phyloP scores from a whole-genome alignment of 2,113 vertebrate species.

The Apodemus speciosus region DNA sequence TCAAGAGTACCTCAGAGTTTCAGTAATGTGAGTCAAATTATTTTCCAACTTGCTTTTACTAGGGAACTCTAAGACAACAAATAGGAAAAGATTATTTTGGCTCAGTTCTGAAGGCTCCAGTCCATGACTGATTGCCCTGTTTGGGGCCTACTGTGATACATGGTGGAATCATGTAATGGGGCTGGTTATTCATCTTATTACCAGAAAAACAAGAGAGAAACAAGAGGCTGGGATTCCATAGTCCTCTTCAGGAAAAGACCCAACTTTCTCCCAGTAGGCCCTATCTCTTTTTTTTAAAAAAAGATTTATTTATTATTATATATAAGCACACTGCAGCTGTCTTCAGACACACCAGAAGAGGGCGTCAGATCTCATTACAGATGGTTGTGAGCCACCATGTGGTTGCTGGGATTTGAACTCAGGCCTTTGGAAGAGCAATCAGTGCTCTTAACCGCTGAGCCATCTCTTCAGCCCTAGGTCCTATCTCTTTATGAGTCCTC shows the following conservation, averaged over 20 bases:
- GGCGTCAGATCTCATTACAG: no score
- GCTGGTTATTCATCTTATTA: background rate
- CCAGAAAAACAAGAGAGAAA: background rate
- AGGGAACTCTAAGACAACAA: background rate
- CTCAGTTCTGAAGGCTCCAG: background rate
- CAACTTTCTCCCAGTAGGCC: background rate
- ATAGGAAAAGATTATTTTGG: background rate
- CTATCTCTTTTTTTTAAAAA: no score
- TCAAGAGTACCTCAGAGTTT: background rate
- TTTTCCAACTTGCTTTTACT: background rate
- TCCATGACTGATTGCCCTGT: background rate
- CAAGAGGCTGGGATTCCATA: background rate
- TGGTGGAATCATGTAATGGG: background rate
- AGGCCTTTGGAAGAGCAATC: no score
- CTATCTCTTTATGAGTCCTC: background rate
- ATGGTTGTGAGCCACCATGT: no score
- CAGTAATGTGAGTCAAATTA: background rate
- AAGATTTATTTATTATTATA: no score
- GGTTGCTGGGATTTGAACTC: no score
- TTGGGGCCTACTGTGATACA: background rate
- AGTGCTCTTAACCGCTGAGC: no score
- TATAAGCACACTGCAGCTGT: no score
- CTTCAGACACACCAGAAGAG: no score
- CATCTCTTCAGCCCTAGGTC: no score
- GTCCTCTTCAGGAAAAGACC: background rate